Base-by-base conservation (phyloP, 2,113 vertebrate genomes). In the Kobus ellipsiprymnus region DNA sequence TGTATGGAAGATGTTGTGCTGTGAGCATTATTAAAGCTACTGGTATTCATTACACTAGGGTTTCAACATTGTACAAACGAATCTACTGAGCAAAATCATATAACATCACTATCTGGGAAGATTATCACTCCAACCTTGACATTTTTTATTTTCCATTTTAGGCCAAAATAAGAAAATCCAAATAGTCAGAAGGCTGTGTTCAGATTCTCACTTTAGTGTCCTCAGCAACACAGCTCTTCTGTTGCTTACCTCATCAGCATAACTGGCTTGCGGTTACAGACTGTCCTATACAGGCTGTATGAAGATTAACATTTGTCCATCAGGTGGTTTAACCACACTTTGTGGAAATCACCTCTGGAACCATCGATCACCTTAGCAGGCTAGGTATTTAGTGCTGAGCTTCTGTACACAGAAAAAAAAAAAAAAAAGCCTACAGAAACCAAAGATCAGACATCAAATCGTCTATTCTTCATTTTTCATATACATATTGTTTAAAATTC, bases 401-500 rank as follows among this genome's bases (percentile, higher is more conserved):
- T 67, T 83, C 46, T 60, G 33, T 9, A 29, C 25, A 71, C n/a
- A 6, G 19, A 5, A 12, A 25, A 11, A 23, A n/a, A 33, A 21
- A 33, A 84, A 84, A 95, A 50, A 6, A 6, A 57, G 15, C 7
- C 36, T 36, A 3, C 30, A 27, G 29, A 81, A 57, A 11, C 48
- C 0, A 21, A 17, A 25, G 14, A 21, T 54, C 23, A 93, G 0
- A 52, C 5, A 23, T 13, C 15, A 50, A 7, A 40, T 16, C 4
- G 2, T 87, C 30, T 33, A 52, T 29, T 90, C 86, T 87, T 59
- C 25, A 81, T 13, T 87, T 89, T 85, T 54, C 21, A 81, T 10
- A 84, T 52, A 59, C 0, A 40, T 74, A 64, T 11, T 48, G 10
- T 95, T 87, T 82, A 86, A 91, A 92, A 94, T 36, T 36, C 33